Evolutionary conservation across 2,113 vertebrate species (phyloP), one percentile per base, ranked within the genome.

Genomic region (Hippocampus zosterae): DNA sequence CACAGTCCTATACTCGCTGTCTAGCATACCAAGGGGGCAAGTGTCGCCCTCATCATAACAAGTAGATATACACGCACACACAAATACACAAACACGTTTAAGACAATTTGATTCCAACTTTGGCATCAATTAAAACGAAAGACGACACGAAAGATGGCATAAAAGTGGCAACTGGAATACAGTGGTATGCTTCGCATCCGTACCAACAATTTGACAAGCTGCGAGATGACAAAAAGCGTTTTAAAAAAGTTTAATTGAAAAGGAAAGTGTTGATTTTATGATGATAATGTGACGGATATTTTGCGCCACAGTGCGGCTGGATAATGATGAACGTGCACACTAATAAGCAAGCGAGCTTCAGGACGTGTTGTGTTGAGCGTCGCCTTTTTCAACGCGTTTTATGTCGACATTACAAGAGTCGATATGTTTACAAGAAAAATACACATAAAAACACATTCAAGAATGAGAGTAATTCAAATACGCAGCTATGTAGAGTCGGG

Each of bases 251-350:
- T 57, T 3, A 55, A 8, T 25, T 12, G 1, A 27, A 19, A 25
- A 48, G 18, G 15, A 16, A 42, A 42, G 11, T 42, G 3, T 25
- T 56, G 0, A 56, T 56, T 12, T 56, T 12, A 25, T 42, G 5
- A 40, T 2, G 33, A 44, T 42, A 41, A 6, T 23, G 40, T 64
- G 19, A 42, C 40, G 80, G 72, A 6, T 50, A 9, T 33, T 37
- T 81, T 84, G 84, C 81, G 84, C 82, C 77, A 78, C 68, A 65
- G 65, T 81, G 75, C 69, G 52, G 65, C 64, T 71, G 77, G 66
- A 42, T 81, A 67, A 83, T 85, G 81, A 72, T 80, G 81, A 79
- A 77, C 81, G 78, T 69, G 80, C 76, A 67, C 71, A 68, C 61
- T 77, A 74, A 81, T 75, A 69, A 78, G 8, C 75, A 59, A 25